These are phyloP conservation scores for Psylliodes chrysocephalus DNA, from an alignment of 2,888 invertebrate species.

Conservation along the genomic window DNA sequence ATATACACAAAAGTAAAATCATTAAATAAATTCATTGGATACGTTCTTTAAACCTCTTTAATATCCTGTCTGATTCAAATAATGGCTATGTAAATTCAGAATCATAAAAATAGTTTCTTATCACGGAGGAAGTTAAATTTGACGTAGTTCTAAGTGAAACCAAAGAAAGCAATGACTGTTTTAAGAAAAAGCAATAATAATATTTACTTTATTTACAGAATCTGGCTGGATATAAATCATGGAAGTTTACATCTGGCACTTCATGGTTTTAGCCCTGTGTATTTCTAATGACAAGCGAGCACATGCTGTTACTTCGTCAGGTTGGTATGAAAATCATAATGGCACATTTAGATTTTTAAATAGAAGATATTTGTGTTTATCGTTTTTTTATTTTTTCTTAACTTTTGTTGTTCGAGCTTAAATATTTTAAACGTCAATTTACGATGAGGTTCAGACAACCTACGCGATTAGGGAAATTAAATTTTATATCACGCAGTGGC, in stretches of 20 bases:
- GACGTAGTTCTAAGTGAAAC: slow-evolving; percentile 23
- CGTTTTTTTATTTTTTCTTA: not conserved
- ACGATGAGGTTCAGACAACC: too few species aligned
- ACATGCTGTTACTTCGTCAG: slow-evolving; percentile 34
- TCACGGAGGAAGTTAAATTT: not conserved
- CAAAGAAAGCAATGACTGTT: slow-evolving; percentile 33
- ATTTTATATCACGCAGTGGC: too few species aligned
- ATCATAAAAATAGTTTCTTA: slow-evolving; percentile 5
- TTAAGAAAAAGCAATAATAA: slow-evolving; percentile 24
- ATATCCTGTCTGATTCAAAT: too few species aligned
- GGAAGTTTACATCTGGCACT: slow-evolving; percentile 34
- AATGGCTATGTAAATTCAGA: too few species aligned
- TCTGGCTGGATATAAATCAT: slow-evolving; percentile 37
- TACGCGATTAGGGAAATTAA: too few species aligned
- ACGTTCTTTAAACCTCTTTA: too few species aligned
- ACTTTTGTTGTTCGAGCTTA: not conserved
- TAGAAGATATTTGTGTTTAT: slow-evolving; percentile 2
- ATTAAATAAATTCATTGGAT: too few species aligned
- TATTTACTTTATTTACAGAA: slow-evolving; percentile 42
- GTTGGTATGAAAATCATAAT: slow-evolving; percentile 30
- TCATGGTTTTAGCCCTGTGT: slow-evolving; percentile 31
- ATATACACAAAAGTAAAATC: too few species aligned
- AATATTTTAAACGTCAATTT: too few species aligned
- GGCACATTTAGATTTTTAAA: not conserved
- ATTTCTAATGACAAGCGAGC: slow-evolving; percentile 22